phyloP scores from a whole-genome alignment of 2,888 invertebrate species.

The Lasioglossum oenotherae region DNA sequence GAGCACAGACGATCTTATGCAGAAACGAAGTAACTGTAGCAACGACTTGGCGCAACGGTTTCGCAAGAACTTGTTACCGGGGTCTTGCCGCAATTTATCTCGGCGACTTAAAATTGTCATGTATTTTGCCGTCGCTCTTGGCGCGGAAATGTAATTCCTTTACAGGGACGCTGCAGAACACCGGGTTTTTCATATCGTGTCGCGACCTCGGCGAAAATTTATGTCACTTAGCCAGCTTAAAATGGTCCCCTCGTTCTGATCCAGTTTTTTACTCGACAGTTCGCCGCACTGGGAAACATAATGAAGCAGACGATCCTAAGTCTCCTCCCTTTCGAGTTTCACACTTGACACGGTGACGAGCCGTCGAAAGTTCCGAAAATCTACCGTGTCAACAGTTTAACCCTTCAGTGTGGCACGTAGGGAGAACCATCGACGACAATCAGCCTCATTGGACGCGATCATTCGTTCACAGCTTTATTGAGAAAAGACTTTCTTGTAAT shows the following conservation, averaged over 20 bases:
- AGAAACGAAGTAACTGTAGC: conserved; percentile 25
- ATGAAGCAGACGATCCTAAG: conserved; percentile 15
- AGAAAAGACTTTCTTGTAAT: background rate
- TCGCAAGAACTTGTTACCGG: conserved; percentile 32
- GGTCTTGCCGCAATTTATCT: conserved; percentile 40
- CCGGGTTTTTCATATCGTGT: conserved; percentile 15
- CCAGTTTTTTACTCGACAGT: background rate
- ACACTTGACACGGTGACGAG: background rate
- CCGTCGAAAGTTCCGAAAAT: conserved; percentile 1
- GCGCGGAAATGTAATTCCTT: conserved; percentile 43
- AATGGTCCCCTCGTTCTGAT: background rate
- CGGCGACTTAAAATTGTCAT: conserved; percentile 41
- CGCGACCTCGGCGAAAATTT: conserved; percentile 20
- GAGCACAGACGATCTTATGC: background rate
- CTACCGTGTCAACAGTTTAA: background rate
- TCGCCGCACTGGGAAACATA: background rate
- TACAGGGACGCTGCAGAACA: background rate
- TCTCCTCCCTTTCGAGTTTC: background rate
- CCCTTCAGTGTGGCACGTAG: background rate
- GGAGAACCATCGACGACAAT: background rate
- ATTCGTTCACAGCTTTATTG: background rate
- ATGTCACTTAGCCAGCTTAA: conserved; percentile 23
- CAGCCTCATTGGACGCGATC: background rate
- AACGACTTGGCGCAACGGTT: conserved; percentile 19
- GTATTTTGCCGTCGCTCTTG: conserved; percentile 32